phyloP scores from a whole-genome alignment of 1,140 invertebrate species.

The Teleogryllus occipitalis region DNA sequence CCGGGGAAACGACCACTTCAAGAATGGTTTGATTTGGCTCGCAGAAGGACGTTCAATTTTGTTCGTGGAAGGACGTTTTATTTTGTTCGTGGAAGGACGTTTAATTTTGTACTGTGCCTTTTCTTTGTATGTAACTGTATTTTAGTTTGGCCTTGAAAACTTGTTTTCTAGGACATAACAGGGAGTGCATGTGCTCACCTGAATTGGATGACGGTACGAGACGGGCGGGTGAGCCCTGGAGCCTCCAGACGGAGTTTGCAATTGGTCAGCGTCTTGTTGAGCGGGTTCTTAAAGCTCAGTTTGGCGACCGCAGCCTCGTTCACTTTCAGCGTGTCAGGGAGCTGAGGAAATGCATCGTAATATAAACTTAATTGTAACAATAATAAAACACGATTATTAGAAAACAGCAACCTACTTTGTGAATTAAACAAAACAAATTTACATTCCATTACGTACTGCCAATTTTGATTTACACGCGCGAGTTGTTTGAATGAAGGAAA shows the following conservation, averaged over 20 bases:
- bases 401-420: neutral
- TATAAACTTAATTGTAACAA: neutral
- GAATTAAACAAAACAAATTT: neutral
- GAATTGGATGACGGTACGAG: slow-evolving; percentile 15
- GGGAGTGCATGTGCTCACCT: neutral
- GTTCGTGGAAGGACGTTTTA: no score
- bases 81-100: no score
- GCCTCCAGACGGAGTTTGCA: slow-evolving; percentile 60
- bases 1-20: no score
- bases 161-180: no score
- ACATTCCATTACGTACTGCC: no score
- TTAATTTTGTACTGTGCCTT: no score
- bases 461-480: no score
- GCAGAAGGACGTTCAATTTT: no score
- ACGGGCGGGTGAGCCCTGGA: slow-evolving; percentile 49
- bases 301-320: slow-evolving; percentile 43
- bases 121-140: no score
- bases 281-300: slow-evolving; percentile 59
- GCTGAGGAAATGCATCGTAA: slow-evolving; percentile 36
- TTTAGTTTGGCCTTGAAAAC: no score
- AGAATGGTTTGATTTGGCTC: no score
- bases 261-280: slow-evolving; percentile 49
- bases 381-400: neutral
- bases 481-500: no score
- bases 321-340: slow-evolving; percentile 46